Conservation (phyloP, 2,888 invertebrate genomes). For the Nasonia oneida region DNA sequence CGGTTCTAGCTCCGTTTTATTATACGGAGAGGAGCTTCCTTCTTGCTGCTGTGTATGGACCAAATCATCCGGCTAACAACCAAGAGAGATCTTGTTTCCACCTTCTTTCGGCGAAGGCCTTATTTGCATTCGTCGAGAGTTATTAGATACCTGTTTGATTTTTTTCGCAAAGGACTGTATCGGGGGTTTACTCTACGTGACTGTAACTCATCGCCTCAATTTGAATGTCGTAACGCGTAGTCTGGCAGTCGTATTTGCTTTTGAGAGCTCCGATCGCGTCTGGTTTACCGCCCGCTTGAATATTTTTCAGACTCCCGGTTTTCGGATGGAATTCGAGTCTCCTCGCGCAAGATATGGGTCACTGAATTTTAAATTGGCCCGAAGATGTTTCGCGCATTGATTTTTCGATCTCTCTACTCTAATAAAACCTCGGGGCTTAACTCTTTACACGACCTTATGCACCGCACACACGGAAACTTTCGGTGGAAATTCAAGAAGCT, state of each 20-base stretch:
- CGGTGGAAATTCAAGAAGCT: neutral
- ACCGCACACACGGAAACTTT: neutral
- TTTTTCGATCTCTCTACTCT: conserved; percentile 13
- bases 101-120: conserved; percentile 6
- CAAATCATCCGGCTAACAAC: neutral
- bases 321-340: conserved; percentile 1
- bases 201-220: neutral
- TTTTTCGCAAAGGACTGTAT: neutral
- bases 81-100: neutral
- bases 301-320: conserved; percentile 24
- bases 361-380: conserved; percentile 39
- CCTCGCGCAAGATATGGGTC: conserved; percentile 26
- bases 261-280: neutral
- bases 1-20: neutral
- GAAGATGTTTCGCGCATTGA: conserved; percentile 21
- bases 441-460: neutral
- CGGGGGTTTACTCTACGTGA: neutral
- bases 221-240: neutral
- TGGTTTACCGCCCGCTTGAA: conserved; percentile 3
- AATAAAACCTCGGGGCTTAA: neutral
- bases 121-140: conserved; percentile 12
- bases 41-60: neutral
- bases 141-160: conserved; percentile 13
- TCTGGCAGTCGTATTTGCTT: neutral
- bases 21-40: neutral